Conservation (phyloP, 2,797 vertebrate species). For the Decapterus maruadsi region DNA sequence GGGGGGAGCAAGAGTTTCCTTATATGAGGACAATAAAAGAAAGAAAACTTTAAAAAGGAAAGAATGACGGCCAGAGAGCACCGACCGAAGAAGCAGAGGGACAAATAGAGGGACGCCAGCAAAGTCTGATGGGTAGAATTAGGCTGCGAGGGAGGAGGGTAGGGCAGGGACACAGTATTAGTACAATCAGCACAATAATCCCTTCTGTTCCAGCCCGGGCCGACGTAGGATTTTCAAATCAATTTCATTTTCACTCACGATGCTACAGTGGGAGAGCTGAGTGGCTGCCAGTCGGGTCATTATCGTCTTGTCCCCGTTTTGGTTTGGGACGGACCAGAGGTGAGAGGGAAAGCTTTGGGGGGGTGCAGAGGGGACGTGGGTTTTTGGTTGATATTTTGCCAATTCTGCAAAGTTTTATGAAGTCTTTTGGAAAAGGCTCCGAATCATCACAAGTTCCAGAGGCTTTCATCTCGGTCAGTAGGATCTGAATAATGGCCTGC, state of each 20-base stretch:
- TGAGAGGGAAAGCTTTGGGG: conserved; percentile 1
- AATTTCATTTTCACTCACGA: conserved; percentile 84
- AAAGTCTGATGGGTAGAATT: conserved; percentile 52
- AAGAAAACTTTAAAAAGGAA: conserved; percentile 8
- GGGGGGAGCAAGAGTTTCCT: conserved; percentile 7
- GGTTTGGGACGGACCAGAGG: conserved; percentile 50
- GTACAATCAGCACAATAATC: conserved; percentile 85
- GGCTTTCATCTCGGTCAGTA: conserved; percentile 64
- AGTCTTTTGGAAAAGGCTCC: conserved; percentile 35
- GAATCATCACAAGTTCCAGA: conserved; percentile 39
- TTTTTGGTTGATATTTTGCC: conserved; percentile 59
- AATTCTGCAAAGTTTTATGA: conserved; percentile 48
- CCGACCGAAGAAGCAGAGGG: conserved; percentile 25
- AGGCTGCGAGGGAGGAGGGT: conserved; percentile 43
- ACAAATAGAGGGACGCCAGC: conserved; percentile 17
- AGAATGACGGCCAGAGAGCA: conserved; percentile 31
- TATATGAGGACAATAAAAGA: conserved; percentile 8
- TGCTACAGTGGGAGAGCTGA: conserved; percentile 59
- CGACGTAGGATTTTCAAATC: conserved; percentile 84
- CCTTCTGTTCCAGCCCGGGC: conserved; percentile 77
- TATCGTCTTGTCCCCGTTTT: conserved; percentile 67
- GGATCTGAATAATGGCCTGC: conserved; percentile 65
- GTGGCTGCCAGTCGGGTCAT: conserved; percentile 70
- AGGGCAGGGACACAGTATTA: conserved; percentile 76
- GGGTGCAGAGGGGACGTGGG: neutral